Evolutionary conservation across 35 echinoderm and acorn worm genomes (phyloP).

Genomic region (Apostichopus parvimensis): DNA sequence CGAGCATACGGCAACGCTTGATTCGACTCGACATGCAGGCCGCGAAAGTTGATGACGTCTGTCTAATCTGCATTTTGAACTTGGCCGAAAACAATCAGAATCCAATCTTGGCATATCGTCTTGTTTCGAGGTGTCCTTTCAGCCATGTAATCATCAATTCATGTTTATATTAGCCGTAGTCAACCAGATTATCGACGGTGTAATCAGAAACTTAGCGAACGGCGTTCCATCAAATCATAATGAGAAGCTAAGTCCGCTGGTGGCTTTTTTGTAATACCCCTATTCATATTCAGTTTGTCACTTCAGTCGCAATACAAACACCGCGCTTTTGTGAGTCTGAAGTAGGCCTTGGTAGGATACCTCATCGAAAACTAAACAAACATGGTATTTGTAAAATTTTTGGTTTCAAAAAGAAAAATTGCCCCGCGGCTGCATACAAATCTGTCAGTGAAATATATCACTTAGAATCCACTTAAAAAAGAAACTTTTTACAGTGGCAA

Average conservation of each 20-base stretch:
- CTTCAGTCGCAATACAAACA: conserved; percentile 44
- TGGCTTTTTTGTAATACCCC: conserved; percentile 49
- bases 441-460: conserved; percentile 66
- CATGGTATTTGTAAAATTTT: conserved; percentile 63
- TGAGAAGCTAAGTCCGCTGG: conserved; percentile 20
- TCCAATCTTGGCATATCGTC: conserved; percentile 26
- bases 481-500: conserved; percentile 58
- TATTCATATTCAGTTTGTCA: conserved; percentile 41
- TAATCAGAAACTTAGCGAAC: conserved; percentile 48
- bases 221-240: conserved; percentile 36
- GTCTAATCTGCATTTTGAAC: conserved; percentile 25
- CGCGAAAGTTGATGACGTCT: neutral
- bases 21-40: conserved; percentile 5
- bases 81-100: conserved; percentile 44
- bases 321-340: conserved; percentile 47
- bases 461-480: conserved; percentile 59
- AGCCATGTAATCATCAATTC: conserved; percentile 46
- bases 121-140: conserved; percentile 38
- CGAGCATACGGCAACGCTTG: neutral
- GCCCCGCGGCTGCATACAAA: conserved; percentile 47
- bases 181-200: conserved; percentile 52
- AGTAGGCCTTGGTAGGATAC: conserved; percentile 30
- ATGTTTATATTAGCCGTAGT: conserved; percentile 63
- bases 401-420: conserved; percentile 27
- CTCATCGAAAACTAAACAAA: conserved; percentile 54